These are phyloP conservation scores for Heliconius himera DNA, from an alignment of 1,140 invertebrate genomes.

Conservation along the genomic window DNA sequence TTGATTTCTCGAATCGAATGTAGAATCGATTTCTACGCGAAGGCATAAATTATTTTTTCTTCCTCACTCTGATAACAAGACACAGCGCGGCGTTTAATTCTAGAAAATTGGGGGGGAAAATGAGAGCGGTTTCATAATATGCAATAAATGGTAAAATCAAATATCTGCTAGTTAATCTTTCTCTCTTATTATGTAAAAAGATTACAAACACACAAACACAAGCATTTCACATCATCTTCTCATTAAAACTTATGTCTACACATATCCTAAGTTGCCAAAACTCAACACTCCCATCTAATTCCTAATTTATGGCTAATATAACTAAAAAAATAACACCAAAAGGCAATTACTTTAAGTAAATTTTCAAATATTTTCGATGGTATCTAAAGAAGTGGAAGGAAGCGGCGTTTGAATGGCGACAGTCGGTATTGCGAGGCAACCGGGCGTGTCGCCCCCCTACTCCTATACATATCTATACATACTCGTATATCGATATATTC, in stretches of 20 bases:
- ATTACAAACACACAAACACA: no score
- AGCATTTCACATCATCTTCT: no score
- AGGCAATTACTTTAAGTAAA: constrained; percentile 42
- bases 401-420: constrained; percentile 41
- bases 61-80: no score
- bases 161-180: no score
- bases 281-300: background rate
- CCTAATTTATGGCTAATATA: background rate
- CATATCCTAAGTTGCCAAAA: background rate
- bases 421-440: constrained; percentile 29
- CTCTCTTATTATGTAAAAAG: no score
- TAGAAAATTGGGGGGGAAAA: no score
- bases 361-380: constrained; percentile 39
- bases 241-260: background rate
- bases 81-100: no score
- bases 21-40: no score
- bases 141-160: no score
- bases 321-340: constrained; percentile 30
- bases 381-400: constrained; percentile 42
- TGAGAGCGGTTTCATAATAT: no score
- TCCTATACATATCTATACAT: background rate
- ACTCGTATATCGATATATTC: constrained; percentile 27
- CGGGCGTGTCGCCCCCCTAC: constrained; percentile 34
- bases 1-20: no score
- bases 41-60: no score